Conservation (phyloP, 1,140 invertebrate genomes). For the Choristoneura fumiferana region DNA sequence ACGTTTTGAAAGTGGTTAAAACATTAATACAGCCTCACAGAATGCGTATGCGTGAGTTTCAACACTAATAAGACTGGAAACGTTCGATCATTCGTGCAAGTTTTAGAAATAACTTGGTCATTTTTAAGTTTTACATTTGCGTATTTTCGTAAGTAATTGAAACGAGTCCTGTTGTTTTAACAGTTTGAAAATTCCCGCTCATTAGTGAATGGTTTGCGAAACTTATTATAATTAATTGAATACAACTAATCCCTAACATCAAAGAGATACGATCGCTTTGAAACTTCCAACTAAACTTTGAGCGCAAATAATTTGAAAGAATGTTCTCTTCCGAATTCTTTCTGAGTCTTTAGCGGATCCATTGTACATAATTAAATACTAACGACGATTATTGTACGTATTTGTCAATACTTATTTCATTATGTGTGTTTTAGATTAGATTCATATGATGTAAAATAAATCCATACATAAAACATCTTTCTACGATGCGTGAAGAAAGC, state of each 20-base stretch:
- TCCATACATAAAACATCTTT: too few relatives aligned
- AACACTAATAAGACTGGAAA: conserved; percentile 39
- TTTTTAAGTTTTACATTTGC: neutral
- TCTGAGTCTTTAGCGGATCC: neutral
- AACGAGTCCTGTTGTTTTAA: neutral
- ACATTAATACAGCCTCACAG: conserved; percentile 6
- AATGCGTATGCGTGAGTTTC: conserved; percentile 34
- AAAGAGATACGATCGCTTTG: conserved; percentile 12
- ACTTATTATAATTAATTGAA: conserved; percentile 14
- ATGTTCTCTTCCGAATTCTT: neutral
- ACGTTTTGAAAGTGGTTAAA: conserved; percentile 12
- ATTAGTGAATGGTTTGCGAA: neutral
- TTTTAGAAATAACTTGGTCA: neutral
- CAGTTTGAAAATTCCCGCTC: neutral
- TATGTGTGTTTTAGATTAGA: too few relatives aligned
- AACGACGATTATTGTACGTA: neutral
- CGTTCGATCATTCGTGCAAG: conserved; percentile 19
- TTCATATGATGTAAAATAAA: too few relatives aligned
- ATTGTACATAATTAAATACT: conserved; percentile 2
- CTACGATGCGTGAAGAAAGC: neutral
- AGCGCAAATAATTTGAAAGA: conserved; percentile 12
- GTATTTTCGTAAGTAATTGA: neutral
- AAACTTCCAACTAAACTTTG: conserved; percentile 12
- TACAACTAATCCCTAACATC: conserved; percentile 8
- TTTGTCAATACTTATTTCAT: too few relatives aligned